phyloP scores from a whole-genome alignment of 2,113 vertebrate species.

The Catagonus wagneri region DNA sequence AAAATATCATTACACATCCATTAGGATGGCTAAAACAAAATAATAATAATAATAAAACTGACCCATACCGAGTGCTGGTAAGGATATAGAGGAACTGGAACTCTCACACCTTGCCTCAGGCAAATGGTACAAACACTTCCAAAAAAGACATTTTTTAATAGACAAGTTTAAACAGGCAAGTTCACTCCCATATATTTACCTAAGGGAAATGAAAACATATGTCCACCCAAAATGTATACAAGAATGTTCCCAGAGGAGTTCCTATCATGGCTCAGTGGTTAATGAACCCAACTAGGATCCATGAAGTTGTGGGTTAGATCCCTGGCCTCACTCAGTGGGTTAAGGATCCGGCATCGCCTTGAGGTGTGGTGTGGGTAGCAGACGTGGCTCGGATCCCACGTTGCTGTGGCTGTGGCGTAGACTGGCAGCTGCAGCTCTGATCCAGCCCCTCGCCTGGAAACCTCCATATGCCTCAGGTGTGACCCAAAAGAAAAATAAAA shows the following conservation, averaged over 20 bases:
- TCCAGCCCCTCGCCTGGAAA: too few relatives aligned
- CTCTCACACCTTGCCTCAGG: not conserved
- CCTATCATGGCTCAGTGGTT: too few relatives aligned
- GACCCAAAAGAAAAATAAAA: too few relatives aligned
- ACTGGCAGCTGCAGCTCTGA: too few relatives aligned
- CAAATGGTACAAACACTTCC: not conserved
- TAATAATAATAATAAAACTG: not conserved
- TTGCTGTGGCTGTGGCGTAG: too few relatives aligned
- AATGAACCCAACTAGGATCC: too few relatives aligned
- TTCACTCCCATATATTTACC: slow-evolving; percentile 23
- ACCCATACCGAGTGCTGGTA: not conserved
- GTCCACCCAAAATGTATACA: not conserved
- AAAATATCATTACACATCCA: not conserved
- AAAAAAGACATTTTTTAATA: not conserved
- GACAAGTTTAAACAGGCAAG: not conserved
- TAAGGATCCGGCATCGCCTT: too few relatives aligned
- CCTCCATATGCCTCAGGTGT: too few relatives aligned
- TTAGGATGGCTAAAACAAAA: not conserved
- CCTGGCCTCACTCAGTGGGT: too few relatives aligned
- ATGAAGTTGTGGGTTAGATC: too few relatives aligned
- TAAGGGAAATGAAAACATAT: slow-evolving; percentile 17
- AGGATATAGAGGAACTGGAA: not conserved
- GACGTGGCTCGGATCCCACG: too few relatives aligned
- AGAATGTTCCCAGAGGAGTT: not conserved
- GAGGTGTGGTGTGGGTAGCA: too few relatives aligned